Evolutionary conservation across 2,888 invertebrate genomes (phyloP).

Genomic region (Melitaea athalia): DNA sequence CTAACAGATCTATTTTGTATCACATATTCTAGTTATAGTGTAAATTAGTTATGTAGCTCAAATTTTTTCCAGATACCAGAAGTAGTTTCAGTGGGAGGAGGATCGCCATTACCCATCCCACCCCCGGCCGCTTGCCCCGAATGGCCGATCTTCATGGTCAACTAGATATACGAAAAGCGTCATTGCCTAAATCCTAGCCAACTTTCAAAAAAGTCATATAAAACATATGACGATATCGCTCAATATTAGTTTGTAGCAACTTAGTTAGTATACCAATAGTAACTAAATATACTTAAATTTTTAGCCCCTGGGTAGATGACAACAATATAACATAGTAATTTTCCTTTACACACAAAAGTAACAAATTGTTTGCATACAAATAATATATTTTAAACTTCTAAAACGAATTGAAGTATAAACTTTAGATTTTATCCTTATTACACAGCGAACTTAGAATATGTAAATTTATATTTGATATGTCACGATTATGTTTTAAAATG

Average conservation of each 20-base stretch:
- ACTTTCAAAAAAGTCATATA: conserved; percentile 10
- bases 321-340: conserved; percentile 12
- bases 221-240: conserved; percentile 20
- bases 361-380: conserved; percentile 12
- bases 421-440: background rate
- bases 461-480: background rate
- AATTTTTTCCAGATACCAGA: conserved; percentile 65
- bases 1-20: background rate
- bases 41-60: background rate
- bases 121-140: conserved; percentile 74
- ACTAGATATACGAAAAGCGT: conserved; percentile 45
- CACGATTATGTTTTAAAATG: conserved; percentile 1
- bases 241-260: conserved; percentile 19
- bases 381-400: background rate
- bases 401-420: background rate
- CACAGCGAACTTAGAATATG: background rate
- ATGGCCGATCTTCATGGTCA: conserved; percentile 78
- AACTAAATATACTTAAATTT: background rate
- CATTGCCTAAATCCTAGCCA: conserved; percentile 1
- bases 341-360: conserved; percentile 19
- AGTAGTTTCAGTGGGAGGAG: conserved; percentile 73
- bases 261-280: conserved; percentile 10
- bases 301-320: background rate
- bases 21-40: background rate
- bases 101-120: conserved; percentile 73